Evolutionary conservation across 53 echinoderm and acorn worm species (phyloP).

Genomic region (Pentamera pediparva): DNA sequence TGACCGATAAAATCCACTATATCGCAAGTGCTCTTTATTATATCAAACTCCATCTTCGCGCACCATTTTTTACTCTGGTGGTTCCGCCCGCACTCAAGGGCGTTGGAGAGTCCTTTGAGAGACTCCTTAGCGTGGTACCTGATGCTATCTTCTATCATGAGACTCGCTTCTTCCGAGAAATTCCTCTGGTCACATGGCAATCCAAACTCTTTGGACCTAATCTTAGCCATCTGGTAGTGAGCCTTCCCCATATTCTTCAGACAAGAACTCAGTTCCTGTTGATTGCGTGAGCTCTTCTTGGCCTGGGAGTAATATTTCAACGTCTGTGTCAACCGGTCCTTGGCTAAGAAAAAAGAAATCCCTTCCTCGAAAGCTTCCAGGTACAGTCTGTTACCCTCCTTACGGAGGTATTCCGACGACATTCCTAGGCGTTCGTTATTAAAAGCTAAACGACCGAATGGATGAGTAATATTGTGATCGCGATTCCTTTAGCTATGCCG

Average conservation of each 20-base stretch:
- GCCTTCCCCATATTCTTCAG: conserved; percentile 7
- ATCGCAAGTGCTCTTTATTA: not conserved
- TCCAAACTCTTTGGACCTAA: not conserved
- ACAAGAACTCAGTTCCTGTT: not conserved
- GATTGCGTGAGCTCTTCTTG: not conserved
- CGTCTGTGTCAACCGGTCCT: not conserved
- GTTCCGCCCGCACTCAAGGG: not conserved
- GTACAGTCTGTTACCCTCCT: not conserved
- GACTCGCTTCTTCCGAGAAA: not conserved
- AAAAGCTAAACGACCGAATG: too few relatives aligned
- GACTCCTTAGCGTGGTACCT: conserved; percentile 12
- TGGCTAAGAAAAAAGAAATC: not conserved
- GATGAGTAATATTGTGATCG: too few relatives aligned
- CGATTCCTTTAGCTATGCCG: too few relatives aligned
- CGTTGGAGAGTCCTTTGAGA: not conserved
- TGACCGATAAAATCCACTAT: not conserved
- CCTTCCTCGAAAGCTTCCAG: not conserved
- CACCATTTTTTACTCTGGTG: not conserved
- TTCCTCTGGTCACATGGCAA: too few relatives aligned
- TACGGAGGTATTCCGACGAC: not conserved
- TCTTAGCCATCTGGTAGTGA: conserved; percentile 11
- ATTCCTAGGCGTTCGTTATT: too few relatives aligned
- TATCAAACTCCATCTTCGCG: not conserved
- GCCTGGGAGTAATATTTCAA: conserved; percentile 9
- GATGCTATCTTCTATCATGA: not conserved